Evolutionary conservation across 2,888 invertebrate genomes (phyloP).

Genomic region (Ecliptopera silaceata): DNA sequence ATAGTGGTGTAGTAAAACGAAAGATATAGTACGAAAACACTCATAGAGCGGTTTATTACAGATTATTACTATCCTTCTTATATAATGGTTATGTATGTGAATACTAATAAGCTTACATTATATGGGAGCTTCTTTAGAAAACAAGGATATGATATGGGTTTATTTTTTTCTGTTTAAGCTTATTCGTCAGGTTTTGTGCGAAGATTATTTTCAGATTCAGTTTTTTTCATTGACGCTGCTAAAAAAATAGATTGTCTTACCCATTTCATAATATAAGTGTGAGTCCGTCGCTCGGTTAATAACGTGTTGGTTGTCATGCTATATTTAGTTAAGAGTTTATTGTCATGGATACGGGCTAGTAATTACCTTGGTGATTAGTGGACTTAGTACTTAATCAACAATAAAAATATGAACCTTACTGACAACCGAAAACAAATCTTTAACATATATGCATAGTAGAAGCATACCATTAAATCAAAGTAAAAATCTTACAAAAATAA

Average conservation of each 20-base stretch:
- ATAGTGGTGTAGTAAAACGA: slow-evolving; percentile 53
- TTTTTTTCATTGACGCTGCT: background rate
- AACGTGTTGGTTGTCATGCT: slow-evolving; percentile 52
- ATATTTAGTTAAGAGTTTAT: slow-evolving; percentile 64
- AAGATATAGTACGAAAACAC: slow-evolving; percentile 46
- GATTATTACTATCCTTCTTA: slow-evolving; percentile 51
- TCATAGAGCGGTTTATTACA: slow-evolving; percentile 49
- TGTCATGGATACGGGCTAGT: slow-evolving; percentile 60
- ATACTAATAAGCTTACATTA: slow-evolving; percentile 46
- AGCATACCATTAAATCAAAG: too few species aligned
- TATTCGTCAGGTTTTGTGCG: background rate
- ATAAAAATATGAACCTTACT: too few species aligned
- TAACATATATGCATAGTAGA: too few species aligned
- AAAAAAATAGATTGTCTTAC: slow-evolving; percentile 15
- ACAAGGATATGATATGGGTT: background rate
- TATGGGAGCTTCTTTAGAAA: slow-evolving; percentile 6
- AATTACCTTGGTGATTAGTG: slow-evolving; percentile 56
- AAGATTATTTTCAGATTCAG: background rate
- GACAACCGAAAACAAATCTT: too few species aligned
- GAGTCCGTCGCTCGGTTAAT: slow-evolving; percentile 35
- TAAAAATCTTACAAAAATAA: too few species aligned
- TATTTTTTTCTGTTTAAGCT: background rate
- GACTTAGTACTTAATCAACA: too few species aligned
- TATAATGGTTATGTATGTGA: slow-evolving; percentile 52
- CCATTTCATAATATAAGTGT: background rate